Base-by-base conservation (phyloP, 2,113 vertebrate species). In the Cololabis saira region DNA sequence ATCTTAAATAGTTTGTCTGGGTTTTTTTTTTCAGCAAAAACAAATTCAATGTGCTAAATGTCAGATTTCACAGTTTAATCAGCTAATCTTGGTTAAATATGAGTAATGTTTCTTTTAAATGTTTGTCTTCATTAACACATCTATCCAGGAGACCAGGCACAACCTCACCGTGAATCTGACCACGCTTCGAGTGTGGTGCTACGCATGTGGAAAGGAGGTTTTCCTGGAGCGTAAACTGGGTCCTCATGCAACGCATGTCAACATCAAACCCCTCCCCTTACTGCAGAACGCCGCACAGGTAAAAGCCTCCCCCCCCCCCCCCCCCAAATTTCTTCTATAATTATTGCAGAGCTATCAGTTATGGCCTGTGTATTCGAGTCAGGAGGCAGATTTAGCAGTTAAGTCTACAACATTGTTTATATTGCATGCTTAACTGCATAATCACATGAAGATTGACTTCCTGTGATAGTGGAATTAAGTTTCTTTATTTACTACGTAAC, bases 101-200 rank as follows among this genome's bases (percentile, higher is more conserved):
- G 24, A 27, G 5, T 27, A 27, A 27, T 27, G 2, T 5, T 27
- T 27, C 24, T 27, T 27, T 4, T 10, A n/a, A 3, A 22, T 30
- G 49, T 27, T 24, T 30, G 1, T 21, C 12, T 41, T 40, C 22
- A 7, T 15, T 5, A 17, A 13, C 10, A 12, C 21, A 42, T 64
- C 6, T 53, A 47, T 48, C 42, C 61, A 99, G 98, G 96, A 97
- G 52, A 96, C 95, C 42, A 94, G 93, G 24, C 98, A 99, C 90
- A 96, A 94, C 91, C 89, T 99, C 42, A 99, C 97, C 1, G 98
- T 99, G 84, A 99, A 99, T 90, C 94, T 99, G 71, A 99, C 98
- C 54, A 99, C 98, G 0, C 94, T 99, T 10, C 93, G 98, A 58
- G 96, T 99, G 48, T 99, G 98, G 98, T 99, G 98, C 92, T 99